Conservation (phyloP, 2,113 vertebrate genomes). For the Montifringilla adamsi region DNA sequence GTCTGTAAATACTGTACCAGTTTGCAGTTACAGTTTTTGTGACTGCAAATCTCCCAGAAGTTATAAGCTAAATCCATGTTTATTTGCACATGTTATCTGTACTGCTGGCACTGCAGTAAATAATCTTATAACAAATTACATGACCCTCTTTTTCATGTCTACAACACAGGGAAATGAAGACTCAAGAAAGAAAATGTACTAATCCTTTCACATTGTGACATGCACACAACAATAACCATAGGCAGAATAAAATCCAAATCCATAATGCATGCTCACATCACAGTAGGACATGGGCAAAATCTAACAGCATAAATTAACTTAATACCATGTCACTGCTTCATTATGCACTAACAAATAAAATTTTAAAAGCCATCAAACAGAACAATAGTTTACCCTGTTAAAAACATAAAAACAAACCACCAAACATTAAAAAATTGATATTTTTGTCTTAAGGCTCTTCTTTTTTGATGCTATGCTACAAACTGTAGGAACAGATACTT, state of each 20-base stretch:
- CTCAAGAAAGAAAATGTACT: background rate
- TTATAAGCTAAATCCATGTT: background rate
- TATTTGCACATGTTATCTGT: background rate
- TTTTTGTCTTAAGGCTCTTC: background rate
- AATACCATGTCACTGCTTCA: background rate
- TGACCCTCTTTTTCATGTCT: background rate
- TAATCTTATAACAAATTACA: background rate
- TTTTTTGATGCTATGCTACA: background rate
- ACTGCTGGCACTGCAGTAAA: background rate
- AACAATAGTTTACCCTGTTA: background rate
- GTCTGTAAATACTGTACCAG: background rate
- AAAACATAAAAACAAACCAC: background rate
- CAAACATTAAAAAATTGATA: background rate
- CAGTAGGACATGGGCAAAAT: background rate
- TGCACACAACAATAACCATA: background rate
- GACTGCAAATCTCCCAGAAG: background rate
- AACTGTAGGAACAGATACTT: background rate
- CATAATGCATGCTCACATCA: conserved; percentile 22
- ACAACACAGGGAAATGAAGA: background rate
- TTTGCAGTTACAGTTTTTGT: background rate
- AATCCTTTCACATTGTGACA: conserved; percentile 23
- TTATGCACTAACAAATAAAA: conserved; percentile 34
- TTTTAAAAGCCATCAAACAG: conserved; percentile 25
- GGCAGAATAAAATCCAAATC: conserved; percentile 43
- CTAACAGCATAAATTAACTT: conserved; percentile 41